These are phyloP conservation scores for Gobiocypris rarus DNA, from an alignment of 2,113 vertebrate species.

Conservation along the genomic window DNA sequence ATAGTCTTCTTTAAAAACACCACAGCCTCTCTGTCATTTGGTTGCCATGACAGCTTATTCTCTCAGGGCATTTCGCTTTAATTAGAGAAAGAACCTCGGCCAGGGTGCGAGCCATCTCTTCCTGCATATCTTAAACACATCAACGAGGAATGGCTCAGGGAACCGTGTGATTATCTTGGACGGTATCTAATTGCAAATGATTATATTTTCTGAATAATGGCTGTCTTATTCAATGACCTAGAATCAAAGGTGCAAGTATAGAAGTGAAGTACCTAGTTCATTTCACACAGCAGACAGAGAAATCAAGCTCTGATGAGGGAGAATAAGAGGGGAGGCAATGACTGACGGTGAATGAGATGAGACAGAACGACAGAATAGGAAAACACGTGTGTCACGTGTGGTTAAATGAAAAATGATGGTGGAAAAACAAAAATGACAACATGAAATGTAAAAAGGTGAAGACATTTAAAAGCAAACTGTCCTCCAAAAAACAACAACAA, in stretches of 20 bases:
- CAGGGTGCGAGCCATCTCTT: constrained; percentile 38
- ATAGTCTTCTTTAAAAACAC: constrained; percentile 35
- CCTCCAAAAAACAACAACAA: too few species aligned
- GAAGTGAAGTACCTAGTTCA: constrained; percentile 28
- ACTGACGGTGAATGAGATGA: background rate
- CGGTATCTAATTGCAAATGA: constrained; percentile 69
- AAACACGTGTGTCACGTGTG: background rate
- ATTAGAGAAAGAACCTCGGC: constrained; percentile 64
- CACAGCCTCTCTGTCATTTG: constrained; percentile 55
- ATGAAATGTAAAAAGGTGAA: background rate
- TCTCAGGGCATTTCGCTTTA: constrained; percentile 62
- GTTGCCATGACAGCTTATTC: constrained; percentile 65
- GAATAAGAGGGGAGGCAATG: background rate
- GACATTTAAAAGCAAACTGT: background rate
- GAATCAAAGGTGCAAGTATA: constrained; percentile 59
- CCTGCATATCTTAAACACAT: constrained; percentile 69
- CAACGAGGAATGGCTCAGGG: constrained; percentile 57
- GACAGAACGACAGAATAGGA: constrained; percentile 40
- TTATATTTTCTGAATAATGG: constrained; percentile 66
- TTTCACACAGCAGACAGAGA: constrained; percentile 1
- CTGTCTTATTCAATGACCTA: constrained; percentile 58
- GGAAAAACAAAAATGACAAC: background rate
- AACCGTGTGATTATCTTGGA: constrained; percentile 61
- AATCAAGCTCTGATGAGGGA: background rate
- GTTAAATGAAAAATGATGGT: background rate